Conservation (phyloP, 2,113 vertebrate species). For the Calidris pygmaea region DNA sequence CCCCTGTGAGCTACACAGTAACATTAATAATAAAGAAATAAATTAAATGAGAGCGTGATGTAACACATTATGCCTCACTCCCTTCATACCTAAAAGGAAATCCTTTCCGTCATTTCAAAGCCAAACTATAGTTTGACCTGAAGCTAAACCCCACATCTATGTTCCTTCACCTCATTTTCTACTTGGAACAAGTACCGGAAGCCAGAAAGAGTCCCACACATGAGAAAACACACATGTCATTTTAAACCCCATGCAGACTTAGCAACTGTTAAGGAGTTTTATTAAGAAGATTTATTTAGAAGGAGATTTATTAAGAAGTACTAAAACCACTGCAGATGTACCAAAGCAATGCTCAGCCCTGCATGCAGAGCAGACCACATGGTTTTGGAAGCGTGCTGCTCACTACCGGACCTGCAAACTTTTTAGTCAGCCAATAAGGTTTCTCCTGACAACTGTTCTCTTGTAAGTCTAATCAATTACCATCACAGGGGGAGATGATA, state of each 20-base stretch:
- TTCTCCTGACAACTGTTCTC: not conserved
- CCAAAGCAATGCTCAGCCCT: not conserved
- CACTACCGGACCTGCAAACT: not conserved
- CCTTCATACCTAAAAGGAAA: not conserved
- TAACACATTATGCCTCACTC: fast-evolving
- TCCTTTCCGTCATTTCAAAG: not conserved
- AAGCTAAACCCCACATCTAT: not conserved
- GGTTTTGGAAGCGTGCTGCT: not conserved
- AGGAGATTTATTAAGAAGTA: not conserved
- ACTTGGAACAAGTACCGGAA: not conserved
- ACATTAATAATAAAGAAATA: not conserved
- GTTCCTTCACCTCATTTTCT: not conserved
- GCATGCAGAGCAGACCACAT: not conserved
- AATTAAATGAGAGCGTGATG: not conserved
- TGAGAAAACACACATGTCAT: not conserved
- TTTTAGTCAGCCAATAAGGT: not conserved
- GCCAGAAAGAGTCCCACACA: not conserved
- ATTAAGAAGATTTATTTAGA: too few species aligned
- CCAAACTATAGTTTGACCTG: not conserved
- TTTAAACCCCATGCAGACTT: not conserved
- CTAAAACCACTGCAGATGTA: not conserved
- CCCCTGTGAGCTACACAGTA: not conserved
- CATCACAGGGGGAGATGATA: not conserved
- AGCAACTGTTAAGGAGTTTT: not conserved
- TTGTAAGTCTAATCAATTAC: not conserved